A percentile compares a stretch with the other conserved stretches of the same genome.
Conservation (phyloP, 2,113 vertebrate species). For the Heterochromis multidens region DNA sequence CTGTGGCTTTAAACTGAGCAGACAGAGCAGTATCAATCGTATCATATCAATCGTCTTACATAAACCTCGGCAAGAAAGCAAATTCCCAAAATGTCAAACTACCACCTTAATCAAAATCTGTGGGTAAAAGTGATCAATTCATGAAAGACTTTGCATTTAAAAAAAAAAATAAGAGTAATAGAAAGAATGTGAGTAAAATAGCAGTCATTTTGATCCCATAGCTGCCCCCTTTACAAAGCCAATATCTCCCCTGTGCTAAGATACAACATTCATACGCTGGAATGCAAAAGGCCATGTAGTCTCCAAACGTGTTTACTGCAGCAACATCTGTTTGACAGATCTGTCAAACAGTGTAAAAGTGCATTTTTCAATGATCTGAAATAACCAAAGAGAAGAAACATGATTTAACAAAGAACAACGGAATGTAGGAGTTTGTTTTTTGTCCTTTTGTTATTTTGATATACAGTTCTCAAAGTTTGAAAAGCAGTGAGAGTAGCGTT, state of each 20-base stretch:
- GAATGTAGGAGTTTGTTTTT: background rate
- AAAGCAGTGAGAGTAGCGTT: slow-evolving; percentile 27
- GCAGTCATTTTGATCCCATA: slow-evolving; percentile 7
- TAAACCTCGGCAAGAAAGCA: background rate
- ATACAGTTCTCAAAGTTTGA: slow-evolving; percentile 29
- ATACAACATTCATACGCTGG: slow-evolving; percentile 61
- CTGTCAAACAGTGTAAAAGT: slow-evolving; percentile 63
- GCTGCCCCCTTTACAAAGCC: slow-evolving; percentile 17
- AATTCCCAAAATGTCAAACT: background rate
- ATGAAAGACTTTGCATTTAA: background rate
- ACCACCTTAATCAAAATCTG: background rate
- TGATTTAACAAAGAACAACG: background rate
- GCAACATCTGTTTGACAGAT: slow-evolving; percentile 11
- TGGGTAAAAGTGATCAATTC: background rate
- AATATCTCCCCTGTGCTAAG: slow-evolving; percentile 6
- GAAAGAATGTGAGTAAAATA: background rate
- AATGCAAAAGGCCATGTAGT: slow-evolving; percentile 50
- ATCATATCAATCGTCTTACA: too few relatives aligned
- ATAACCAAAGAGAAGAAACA: slow-evolving; percentile 7
- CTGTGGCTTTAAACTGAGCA: background rate
- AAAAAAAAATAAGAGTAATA: background rate
- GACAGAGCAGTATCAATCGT: background rate
- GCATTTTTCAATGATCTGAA: slow-evolving; percentile 47
- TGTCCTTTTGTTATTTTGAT: slow-evolving; percentile 24
- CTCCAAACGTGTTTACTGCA: slow-evolving; percentile 37